Evolutionary conservation across 2,797 vertebrate species (phyloP), one percentile per base, ranked within the genome.

Genomic region (Sphenopsis melanotis): DNA sequence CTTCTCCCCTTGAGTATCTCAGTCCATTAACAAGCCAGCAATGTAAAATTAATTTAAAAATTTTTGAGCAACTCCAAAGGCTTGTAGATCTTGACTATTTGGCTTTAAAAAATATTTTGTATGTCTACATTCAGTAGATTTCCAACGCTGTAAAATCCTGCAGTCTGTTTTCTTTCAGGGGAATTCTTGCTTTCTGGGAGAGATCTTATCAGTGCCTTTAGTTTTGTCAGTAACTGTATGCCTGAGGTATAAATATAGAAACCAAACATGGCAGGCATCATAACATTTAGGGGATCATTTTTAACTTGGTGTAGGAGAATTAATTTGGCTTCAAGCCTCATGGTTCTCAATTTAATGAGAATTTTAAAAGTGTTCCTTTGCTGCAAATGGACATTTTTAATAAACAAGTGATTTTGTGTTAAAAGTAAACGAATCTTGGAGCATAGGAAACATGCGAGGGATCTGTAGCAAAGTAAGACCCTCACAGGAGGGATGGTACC

Each of bases 261-360:
- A 76, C 46, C 63, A 91, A 90, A 81, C 70, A 84, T 64, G 83
- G 87, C 89, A 96, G 70, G 83, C 42, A 42, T 76, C 76, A 81
- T 81, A 89, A 89, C 64, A 85, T 91, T 42, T 63, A 65, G 70
- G 77, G 26, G 52, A 87, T 77, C 69, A 34, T 89, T 94, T 95
- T 93, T 89, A 94, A 87, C 70, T 92, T 61, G 50, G 36, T 81
- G 49, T 59, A 78, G 74, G 77, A 83, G 79, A 88, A 94, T 79
- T 87, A 79, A 95, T 94, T 94, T 96, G 80, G 72, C 75, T 92
- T 75, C 68, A 65, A 91, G 76, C 75, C 66, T 70, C 69, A 7
- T 77, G 60, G 46, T 93, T 96, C 87, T 92, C 70, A 46, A 15
- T 86, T 94, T 89, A 93, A 90, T 86, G 85, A 83, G 83, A 94